Conservation (phyloP, 2,888 invertebrate genomes). For the Tipula vernalis region DNA sequence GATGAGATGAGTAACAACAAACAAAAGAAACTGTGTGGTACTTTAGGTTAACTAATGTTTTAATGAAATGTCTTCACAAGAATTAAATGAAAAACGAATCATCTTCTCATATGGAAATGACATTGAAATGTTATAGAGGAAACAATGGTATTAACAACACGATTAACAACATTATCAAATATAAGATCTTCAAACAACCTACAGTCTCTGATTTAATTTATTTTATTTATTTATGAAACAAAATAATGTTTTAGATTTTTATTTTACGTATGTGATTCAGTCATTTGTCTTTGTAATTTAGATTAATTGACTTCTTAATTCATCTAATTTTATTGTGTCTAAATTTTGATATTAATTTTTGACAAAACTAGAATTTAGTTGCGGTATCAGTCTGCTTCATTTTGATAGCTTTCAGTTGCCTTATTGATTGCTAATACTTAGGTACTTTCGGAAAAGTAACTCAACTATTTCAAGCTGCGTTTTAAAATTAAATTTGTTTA, state of each 20-base stretch:
- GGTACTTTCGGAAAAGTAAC: too few species aligned
- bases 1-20: background rate
- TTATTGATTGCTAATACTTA: too few species aligned
- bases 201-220: background rate
- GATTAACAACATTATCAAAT: background rate
- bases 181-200: background rate
- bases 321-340: background rate
- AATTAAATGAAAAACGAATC: background rate
- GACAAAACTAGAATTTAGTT: too few species aligned
- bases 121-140: background rate
- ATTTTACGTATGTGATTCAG: background rate
- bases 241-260: too few species aligned
- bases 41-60: background rate
- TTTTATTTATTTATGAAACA: background rate
- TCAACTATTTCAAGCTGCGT: too few species aligned
- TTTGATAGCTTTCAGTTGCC: too few species aligned
- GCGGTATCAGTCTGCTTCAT: too few species aligned
- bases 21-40: background rate
- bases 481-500: too few species aligned
- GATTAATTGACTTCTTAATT: background rate
- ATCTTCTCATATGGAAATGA: background rate
- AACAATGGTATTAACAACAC: background rate
- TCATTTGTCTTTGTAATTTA: background rate
- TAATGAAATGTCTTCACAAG: background rate
- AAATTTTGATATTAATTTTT: too few species aligned